These are phyloP conservation scores for Balaeniceps rex DNA, from an alignment of 2,113 vertebrate genomes.

Conservation along the genomic window DNA sequence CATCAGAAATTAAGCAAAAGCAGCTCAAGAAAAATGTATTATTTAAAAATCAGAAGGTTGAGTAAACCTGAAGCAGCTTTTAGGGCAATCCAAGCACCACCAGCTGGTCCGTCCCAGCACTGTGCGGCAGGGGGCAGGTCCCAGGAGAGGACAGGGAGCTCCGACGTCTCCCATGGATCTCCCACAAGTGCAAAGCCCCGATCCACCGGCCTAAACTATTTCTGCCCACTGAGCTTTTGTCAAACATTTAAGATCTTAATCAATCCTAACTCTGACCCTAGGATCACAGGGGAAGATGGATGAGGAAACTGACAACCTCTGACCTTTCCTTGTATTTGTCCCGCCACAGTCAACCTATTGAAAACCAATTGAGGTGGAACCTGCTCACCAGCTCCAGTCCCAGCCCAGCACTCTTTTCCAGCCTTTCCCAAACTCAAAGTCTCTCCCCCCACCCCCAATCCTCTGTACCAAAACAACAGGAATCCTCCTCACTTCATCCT, in stretches of 20 bases:
- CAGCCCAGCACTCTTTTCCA: conserved; percentile 46
- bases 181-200: conserved; percentile 64
- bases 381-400: conserved; percentile 76
- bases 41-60: not conserved
- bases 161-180: not conserved
- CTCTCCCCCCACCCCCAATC: not conserved
- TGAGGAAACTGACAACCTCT: conserved; percentile 85
- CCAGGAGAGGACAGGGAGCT: conserved; percentile 39
- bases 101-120: not conserved
- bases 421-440: conserved; percentile 11
- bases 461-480: not conserved
- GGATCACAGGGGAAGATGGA: conserved; percentile 89
- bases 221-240: conserved; percentile 78
- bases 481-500: not conserved
- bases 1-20: not conserved
- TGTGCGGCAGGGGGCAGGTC: not conserved
- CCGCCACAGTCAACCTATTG: conserved; percentile 69
- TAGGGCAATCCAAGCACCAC: not conserved
- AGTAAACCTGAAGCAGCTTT: conserved; percentile 45
- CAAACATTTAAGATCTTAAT: conserved; percentile 93
- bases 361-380: conserved; percentile 80
- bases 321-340: conserved; percentile 81
- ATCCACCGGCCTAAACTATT: conserved; percentile 27
- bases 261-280: conserved; percentile 85
- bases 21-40: not conserved